Evolutionary conservation across 2,888 invertebrate genomes (phyloP).

Genomic region (Brenthis ino): DNA sequence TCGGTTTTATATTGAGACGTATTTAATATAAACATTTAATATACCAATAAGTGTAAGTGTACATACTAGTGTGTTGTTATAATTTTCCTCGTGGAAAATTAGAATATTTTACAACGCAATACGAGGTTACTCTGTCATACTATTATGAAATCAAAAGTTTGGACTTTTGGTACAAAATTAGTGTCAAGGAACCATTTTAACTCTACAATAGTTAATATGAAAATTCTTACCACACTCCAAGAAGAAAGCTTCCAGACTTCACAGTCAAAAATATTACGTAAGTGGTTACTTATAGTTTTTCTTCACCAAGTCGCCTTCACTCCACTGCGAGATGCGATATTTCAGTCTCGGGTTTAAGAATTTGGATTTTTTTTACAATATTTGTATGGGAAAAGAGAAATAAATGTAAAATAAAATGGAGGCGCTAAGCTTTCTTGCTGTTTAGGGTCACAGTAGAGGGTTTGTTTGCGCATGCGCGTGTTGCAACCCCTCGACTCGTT

Average conservation of each 20-base stretch:
- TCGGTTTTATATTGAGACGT: not conserved
- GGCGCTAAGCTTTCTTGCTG: conserved; percentile 49
- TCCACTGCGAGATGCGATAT: conserved; percentile 24
- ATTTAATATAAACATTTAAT: not conserved
- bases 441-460: conserved; percentile 59
- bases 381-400: conserved; percentile 49
- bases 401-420: conserved; percentile 72
- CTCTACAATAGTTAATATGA: not conserved
- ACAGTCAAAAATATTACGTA: conserved; percentile 17
- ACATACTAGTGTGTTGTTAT: not conserved
- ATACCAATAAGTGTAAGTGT: not conserved
- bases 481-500: conserved; percentile 55
- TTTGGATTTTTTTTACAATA: conserved; percentile 33
- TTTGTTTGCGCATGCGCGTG: conserved; percentile 60
- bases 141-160: not conserved
- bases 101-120: not conserved
- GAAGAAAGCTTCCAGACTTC: conserved; percentile 1
- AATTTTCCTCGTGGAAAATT: not conserved
- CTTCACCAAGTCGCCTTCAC: conserved; percentile 39
- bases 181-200: not conserved
- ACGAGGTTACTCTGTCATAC: not conserved
- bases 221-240: conserved; percentile 17
- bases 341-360: conserved; percentile 30
- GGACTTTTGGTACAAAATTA: too few relatives aligned
- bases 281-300: not conserved